These are phyloP conservation scores for Cantharis nigra DNA, from an alignment of 2,888 invertebrate species.

Conservation along the genomic window DNA sequence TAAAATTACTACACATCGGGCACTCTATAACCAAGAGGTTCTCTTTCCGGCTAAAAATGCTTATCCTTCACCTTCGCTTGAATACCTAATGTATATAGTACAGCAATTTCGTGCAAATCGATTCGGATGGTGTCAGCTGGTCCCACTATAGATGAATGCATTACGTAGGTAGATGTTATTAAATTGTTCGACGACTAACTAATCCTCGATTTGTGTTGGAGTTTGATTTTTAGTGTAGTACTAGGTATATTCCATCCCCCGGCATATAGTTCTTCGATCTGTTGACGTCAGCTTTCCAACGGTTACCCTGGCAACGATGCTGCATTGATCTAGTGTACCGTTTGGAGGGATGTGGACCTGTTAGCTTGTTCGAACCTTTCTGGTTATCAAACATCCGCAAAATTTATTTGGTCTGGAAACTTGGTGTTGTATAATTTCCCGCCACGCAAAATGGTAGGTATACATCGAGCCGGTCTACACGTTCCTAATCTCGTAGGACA, in stretches of 20 bases:
- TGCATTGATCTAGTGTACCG: constrained; percentile 36
- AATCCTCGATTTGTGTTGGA: neutral
- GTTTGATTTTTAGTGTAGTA: neutral
- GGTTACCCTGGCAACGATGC: constrained; percentile 38
- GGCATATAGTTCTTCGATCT: constrained; percentile 29
- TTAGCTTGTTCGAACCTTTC: constrained; percentile 4
- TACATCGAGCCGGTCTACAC: neutral
- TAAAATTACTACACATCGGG: constrained; percentile 14
- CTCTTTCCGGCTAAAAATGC: constrained; percentile 2
- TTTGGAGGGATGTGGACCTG: constrained; percentile 13
- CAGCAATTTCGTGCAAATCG: neutral
- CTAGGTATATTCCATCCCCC: neutral
- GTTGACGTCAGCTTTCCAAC: constrained; percentile 37
- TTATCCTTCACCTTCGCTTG: constrained; percentile 2
- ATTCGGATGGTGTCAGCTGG: neutral
- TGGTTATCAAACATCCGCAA: neutral
- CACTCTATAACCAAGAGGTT: neutral
- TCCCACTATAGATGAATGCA: neutral
- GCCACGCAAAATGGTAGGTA: constrained; percentile 8
- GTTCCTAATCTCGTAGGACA: constrained; percentile 14
- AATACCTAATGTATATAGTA: neutral
- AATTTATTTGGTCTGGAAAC: constrained; percentile 3
- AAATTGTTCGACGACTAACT: neutral
- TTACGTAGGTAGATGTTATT: neutral
- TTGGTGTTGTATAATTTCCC: constrained; percentile 18